These are phyloP conservation scores for Tipula unca DNA, from an alignment of 2,888 invertebrate species.

Conservation along the genomic window DNA sequence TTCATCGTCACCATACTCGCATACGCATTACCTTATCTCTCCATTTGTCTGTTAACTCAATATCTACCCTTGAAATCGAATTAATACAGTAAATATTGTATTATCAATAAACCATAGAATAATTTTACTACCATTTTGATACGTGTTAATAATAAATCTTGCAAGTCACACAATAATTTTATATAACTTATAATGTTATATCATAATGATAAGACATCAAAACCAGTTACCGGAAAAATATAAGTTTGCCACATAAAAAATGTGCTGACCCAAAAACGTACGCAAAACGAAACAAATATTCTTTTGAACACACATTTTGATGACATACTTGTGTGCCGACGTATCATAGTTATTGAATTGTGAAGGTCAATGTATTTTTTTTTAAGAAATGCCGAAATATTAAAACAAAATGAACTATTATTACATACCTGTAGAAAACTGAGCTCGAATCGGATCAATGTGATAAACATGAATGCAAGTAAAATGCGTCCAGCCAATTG, in stretches of 20 bases:
- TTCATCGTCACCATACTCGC: too few species aligned
- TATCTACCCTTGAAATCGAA: not conserved
- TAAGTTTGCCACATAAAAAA: not conserved
- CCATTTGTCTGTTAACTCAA: too few species aligned
- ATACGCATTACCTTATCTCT: too few species aligned
- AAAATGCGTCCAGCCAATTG: conserved; percentile 92
- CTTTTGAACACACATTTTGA: not conserved
- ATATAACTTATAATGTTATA: not conserved
- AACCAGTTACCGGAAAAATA: not conserved
- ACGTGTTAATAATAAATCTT: not conserved
- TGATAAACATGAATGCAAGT: conserved; percentile 98
- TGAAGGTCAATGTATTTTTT: not conserved
- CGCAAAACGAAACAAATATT: not conserved
- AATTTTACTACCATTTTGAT: not conserved
- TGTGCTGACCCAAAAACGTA: not conserved
- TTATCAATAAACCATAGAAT: not conserved
- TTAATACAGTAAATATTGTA: not conserved
- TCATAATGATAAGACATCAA: not conserved
- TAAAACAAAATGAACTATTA: conserved; percentile 18
- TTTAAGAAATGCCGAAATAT: not conserved
- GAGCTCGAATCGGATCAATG: conserved; percentile 86
- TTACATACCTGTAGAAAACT: conserved; percentile 72
- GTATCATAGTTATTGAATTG: not conserved
- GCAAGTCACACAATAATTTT: not conserved
- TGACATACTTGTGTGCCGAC: not conserved